These are phyloP conservation scores for Dasyprocta punctata DNA, from an alignment of 2,113 vertebrate genomes.

Conservation along the genomic window DNA sequence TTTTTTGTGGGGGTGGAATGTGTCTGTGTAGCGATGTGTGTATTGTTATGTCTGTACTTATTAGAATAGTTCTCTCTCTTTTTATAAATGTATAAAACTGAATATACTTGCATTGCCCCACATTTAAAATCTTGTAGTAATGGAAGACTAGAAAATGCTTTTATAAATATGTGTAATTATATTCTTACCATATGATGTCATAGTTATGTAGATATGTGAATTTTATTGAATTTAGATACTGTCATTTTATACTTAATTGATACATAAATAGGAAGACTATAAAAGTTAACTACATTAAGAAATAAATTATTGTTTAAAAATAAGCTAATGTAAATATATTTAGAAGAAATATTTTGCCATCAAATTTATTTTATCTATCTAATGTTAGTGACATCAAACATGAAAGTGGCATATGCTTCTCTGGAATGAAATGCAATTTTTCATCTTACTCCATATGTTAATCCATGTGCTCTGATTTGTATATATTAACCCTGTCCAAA, in stretches of 20 bases:
- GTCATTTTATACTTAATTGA: not conserved
- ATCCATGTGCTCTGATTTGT: conserved; percentile 54
- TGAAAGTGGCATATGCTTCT: conserved; percentile 15
- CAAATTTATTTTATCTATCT: conserved; percentile 51
- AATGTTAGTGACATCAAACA: conserved; percentile 34
- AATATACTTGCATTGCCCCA: not conserved
- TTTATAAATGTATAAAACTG: not conserved
- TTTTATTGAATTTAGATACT: not conserved
- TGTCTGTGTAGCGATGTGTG: not conserved
- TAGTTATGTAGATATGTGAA: not conserved
- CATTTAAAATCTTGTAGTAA: not conserved
- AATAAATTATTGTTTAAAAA: conserved; percentile 59
- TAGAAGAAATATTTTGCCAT: conserved; percentile 50
- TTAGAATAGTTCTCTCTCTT: not conserved
- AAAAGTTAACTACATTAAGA: not conserved
- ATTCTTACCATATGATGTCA: conserved; percentile 16
- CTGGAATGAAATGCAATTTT: conserved; percentile 39
- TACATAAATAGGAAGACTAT: not conserved
- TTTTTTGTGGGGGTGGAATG: not conserved
- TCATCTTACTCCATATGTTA: conserved; percentile 42
- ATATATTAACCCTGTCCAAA: conserved; percentile 6
- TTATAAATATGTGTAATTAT: not conserved
- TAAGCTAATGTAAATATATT: not conserved
- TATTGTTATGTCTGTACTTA: not conserved
- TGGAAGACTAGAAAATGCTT: not conserved